Percentiles rank a stretch among this genome's conserved stretches.
These are phyloP conservation scores for Emydocephalus ijimae DNA, from an alignment of 2,113 vertebrate genomes.

Conservation along the genomic window DNA sequence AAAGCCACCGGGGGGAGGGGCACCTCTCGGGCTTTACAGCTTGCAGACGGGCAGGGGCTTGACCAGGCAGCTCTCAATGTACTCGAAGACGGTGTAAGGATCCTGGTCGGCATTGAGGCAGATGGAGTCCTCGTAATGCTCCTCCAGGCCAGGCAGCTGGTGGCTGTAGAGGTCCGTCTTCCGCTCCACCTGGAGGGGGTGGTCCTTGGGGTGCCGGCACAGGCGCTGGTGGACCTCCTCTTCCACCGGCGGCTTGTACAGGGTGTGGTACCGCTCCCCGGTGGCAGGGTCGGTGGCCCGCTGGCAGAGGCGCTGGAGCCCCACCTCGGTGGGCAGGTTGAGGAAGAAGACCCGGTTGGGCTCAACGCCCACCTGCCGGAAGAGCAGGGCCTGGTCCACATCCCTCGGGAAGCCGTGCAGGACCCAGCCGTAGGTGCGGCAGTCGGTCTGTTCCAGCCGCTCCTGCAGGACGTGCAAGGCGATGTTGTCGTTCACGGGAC, in stretches of 20 bases:
- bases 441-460: conserved; percentile 68
- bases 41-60: conserved; percentile 40
- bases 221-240: conserved; percentile 64
- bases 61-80: conserved; percentile 69
- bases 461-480: conserved; percentile 67
- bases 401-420: conserved; percentile 66
- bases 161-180: conserved; percentile 57
- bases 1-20: rapidly evolving
- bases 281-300: conserved; percentile 69
- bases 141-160: conserved; percentile 47
- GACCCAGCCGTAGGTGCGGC: conserved; percentile 60
- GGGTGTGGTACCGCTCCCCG: conserved; percentile 71
- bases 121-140: conserved; percentile 63
- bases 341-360: conserved; percentile 80
- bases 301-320: conserved; percentile 68
- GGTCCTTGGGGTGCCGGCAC: conserved; percentile 60
- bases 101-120: conserved; percentile 73
- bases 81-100: conserved; percentile 70
- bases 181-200: conserved; percentile 31
- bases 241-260: conserved; percentile 65
- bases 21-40: neutral
- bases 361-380: conserved; percentile 53
- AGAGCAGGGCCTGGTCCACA: conserved; percentile 55
- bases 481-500: conserved; percentile 66
- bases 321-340: conserved; percentile 69